These are phyloP conservation scores for Acanthurus lineatus DNA, from an alignment of 2,797 vertebrate species.

Conservation along the genomic window DNA sequence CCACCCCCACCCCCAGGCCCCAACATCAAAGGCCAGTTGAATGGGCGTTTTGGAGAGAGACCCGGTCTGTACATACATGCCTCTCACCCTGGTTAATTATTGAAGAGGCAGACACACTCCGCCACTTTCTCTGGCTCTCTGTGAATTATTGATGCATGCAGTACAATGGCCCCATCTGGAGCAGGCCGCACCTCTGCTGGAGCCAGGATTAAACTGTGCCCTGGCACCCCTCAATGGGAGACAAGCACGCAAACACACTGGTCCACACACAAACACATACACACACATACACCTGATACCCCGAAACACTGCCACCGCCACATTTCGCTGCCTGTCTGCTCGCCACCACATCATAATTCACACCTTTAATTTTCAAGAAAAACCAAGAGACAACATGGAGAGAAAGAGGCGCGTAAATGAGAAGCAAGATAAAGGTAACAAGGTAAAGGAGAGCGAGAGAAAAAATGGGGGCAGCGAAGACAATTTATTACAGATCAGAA, in stretches of 20 bases:
- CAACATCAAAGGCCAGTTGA: conserved; percentile 82
- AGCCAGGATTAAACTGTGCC: conserved; percentile 80
- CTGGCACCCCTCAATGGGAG: conserved; percentile 61
- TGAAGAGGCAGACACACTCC: conserved; percentile 85
- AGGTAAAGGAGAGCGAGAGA: conserved; percentile 8
- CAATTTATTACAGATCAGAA: conserved; percentile 53
- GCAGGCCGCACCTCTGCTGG: conserved; percentile 66
- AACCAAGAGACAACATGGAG: conserved; percentile 24
- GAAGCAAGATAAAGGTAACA: conserved; percentile 27
- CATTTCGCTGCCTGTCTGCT: conserved; percentile 48
- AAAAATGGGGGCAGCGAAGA: conserved; percentile 13
- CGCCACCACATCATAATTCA: conserved; percentile 48
- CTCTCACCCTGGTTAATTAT: conserved; percentile 85
- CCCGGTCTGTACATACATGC: conserved; percentile 81
- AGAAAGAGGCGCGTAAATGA: conserved; percentile 48
- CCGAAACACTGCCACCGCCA: conserved; percentile 15
- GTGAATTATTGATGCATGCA: conserved; percentile 87
- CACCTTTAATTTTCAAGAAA: conserved; percentile 52
- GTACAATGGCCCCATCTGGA: conserved; percentile 88
- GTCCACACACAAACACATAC: not conserved
- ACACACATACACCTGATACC: conserved; percentile 26
- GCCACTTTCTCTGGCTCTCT: conserved; percentile 81
- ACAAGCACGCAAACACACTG: conserved; percentile 32
- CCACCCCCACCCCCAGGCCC: conserved; percentile 52
- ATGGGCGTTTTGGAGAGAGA: conserved; percentile 80